These are phyloP conservation scores for Leptopilina clavipes DNA, from an alignment of 1,140 invertebrate genomes.

Conservation along the genomic window DNA sequence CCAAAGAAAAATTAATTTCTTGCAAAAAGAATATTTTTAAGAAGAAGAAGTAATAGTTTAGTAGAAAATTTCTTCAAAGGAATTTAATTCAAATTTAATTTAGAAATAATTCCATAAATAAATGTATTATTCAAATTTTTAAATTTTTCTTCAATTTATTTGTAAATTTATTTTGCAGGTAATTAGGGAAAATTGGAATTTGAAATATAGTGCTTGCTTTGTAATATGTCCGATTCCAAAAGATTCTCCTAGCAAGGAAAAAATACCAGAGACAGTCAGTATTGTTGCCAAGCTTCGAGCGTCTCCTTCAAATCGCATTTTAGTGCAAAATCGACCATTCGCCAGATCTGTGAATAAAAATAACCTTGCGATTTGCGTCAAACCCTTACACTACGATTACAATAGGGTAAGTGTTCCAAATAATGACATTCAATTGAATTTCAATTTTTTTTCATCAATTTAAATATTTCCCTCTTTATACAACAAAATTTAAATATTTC, in stretches of 20 bases:
- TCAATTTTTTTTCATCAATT: not conserved
- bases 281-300: constrained; percentile 77
- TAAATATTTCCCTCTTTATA: too few relatives aligned
- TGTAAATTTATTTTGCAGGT: constrained; percentile 73
- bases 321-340: constrained; percentile 74
- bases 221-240: constrained; percentile 85
- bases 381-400: constrained; percentile 94
- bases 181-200: constrained; percentile 94
- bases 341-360: constrained; percentile 71
- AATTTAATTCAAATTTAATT: too few relatives aligned
- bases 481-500: too few relatives aligned
- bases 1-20: too few relatives aligned
- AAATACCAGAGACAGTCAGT: constrained; percentile 78
- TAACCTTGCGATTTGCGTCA: constrained; percentile 90
- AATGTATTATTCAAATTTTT: too few relatives aligned
- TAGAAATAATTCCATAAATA: too few relatives aligned
- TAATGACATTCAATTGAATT: too few relatives aligned
- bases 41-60: too few relatives aligned
- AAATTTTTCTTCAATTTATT: too few relatives aligned
- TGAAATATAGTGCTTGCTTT: constrained; percentile 94
- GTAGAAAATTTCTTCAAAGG: not conserved
- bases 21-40: too few relatives aligned
- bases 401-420: constrained; percentile 77
- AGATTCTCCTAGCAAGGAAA: constrained; percentile 67
- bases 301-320: constrained; percentile 79